Base-by-base conservation (phyloP, 35 echinoderm and acorn worm genomes). In the Heliocidaris erythrogramma region DNA sequence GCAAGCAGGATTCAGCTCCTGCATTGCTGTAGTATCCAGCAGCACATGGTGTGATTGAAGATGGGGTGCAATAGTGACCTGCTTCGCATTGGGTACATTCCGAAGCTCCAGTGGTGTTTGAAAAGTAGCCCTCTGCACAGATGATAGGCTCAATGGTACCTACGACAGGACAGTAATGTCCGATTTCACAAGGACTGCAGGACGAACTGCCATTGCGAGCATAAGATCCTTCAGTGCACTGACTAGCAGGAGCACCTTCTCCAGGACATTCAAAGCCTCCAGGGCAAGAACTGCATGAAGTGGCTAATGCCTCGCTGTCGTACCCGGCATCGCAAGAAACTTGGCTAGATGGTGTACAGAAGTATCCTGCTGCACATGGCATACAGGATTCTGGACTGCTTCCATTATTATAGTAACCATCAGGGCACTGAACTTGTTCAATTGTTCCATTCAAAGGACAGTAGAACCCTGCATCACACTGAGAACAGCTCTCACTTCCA, bases 191-290 rank as follows among this genome's bases (percentile, higher is more conserved):
- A 7, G 94, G 85, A 27, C n/a, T 94, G 59, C 98, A 99, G 8
- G 85, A 53, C 7, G 87, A 93, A 87, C 98, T 99, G 27, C 98
- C 96, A 94, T 96, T 96, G 85, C 35, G 90, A 32, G 98, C 96
- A 99, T 99, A 99, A 31, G 9, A 85, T 8, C 98, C 98, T 27
- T 94, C 93, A 5, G 21, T 4, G 90, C 98, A 99, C 7, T 88
- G 49, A 9, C 48, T 60, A 13, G 95, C 86, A 18, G 95, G 16
- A 5, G 93, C 10, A 78, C 52, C 93, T 14, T 85, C 95, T 0
- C 60, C 56, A 61, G 93, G 87, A 91, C 98, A 99, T 86, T 92
- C 48, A 95, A 96, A 96, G 78, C 98, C 98, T 49, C 94, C 96
- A 50, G 95, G 98, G 48, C 98, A 99, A 29, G 53, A 61, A 60